phyloP scores from a whole-genome alignment of 2,113 vertebrate genomes.

The Sciurus niger region DNA sequence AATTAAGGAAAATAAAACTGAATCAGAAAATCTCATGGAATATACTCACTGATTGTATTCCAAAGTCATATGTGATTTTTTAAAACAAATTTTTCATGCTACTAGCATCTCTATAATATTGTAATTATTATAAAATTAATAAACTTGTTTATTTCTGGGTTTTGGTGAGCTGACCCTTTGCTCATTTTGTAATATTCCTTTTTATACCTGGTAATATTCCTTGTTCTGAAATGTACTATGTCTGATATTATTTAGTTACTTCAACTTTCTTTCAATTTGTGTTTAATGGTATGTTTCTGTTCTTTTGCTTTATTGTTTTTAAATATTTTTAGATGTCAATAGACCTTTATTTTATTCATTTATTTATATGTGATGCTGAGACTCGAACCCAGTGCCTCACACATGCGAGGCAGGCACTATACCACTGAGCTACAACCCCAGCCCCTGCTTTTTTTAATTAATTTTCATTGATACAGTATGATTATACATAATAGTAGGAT shows the following conservation, averaged over 20 bases:
- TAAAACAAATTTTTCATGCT: neutral
- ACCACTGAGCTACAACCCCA: no score
- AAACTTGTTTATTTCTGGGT: neutral
- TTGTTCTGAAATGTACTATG: no score
- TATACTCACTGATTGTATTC: slow-evolving; percentile 11
- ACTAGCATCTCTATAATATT: neutral
- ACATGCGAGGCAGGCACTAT: no score
- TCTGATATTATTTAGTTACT: no score
- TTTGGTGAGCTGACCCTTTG: neutral
- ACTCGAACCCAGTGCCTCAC: no score
- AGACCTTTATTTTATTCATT: no score
- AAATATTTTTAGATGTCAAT: no score
- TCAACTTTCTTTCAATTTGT: neutral
- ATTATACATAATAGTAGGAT: no score
- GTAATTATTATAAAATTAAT: neutral
- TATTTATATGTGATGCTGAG: no score
- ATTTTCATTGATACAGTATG: no score
- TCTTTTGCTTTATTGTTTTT: neutral
- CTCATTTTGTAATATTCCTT: neutral
- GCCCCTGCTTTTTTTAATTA: no score
- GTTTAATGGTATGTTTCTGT: neutral
- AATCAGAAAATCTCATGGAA: neutral
- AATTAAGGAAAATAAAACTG: slow-evolving; percentile 3
- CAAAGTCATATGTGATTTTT: neutral
- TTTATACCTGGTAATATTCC: no score